Conservation (phyloP, 2,888 invertebrate genomes). For the Tenthredo amoena region DNA sequence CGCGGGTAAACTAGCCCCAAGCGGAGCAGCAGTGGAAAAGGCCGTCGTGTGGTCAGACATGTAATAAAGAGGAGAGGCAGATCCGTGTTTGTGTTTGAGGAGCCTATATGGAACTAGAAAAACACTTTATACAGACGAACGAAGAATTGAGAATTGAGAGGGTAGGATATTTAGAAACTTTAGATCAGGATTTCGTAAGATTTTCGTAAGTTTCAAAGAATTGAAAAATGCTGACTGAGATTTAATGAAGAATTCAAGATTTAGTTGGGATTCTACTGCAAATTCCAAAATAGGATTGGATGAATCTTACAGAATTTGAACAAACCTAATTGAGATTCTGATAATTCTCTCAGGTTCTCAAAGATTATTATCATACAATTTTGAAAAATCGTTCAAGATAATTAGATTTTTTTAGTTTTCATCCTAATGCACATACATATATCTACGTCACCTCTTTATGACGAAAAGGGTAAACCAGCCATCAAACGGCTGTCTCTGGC, state of each 20-base stretch:
- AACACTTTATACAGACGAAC: background rate
- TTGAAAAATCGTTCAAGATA: too few species aligned
- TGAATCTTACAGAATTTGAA: too few species aligned
- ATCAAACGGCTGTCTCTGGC: background rate
- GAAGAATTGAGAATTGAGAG: conserved; percentile 2
- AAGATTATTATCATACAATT: too few species aligned
- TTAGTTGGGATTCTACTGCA: background rate
- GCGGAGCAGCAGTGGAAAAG: background rate
- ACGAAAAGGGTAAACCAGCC: background rate
- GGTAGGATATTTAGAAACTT: background rate
- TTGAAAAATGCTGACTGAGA: too few species aligned
- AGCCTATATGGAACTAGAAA: background rate
- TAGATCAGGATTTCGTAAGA: too few species aligned
- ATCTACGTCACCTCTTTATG: background rate
- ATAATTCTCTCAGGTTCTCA: too few species aligned
- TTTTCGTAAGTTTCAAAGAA: too few species aligned
- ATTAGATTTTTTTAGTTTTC: too few species aligned
- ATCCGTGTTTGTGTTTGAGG: background rate
- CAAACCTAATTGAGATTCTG: too few species aligned
- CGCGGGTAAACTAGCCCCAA: background rate
- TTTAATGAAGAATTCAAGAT: too few species aligned
- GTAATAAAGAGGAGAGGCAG: background rate
- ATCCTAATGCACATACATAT: too few species aligned
- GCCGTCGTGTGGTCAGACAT: conserved; percentile 11
- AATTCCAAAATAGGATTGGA: background rate